Conservation (phyloP, 2,888 invertebrate genomes). For the Argyra leucocephala region DNA sequence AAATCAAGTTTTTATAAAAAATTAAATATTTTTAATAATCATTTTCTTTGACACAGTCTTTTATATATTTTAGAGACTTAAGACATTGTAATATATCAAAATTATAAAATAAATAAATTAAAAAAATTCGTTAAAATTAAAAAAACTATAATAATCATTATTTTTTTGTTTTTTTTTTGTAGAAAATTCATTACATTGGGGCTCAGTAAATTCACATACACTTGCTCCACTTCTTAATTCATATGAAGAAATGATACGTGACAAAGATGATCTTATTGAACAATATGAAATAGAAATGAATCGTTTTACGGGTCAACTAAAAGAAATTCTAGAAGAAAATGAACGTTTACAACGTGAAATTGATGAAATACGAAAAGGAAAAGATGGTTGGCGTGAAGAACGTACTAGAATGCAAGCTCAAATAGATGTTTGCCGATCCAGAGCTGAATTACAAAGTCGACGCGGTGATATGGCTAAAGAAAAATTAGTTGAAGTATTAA, state of each 20-base stretch:
- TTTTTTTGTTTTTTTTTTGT: neutral
- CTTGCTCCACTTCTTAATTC: conserved; percentile 62
- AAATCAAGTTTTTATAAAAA: too few relatives aligned
- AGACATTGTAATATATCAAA: too few relatives aligned
- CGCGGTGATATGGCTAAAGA: conserved; percentile 61
- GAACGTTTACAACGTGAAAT: conserved; percentile 50
- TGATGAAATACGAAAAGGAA: conserved; percentile 44
- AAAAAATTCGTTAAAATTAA: conserved; percentile 30
- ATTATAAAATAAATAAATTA: conserved; percentile 18
- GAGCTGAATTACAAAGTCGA: conserved; percentile 46
- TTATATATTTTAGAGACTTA: too few relatives aligned
- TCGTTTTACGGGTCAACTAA: conserved; percentile 59
- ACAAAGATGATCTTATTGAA: conserved; percentile 62
- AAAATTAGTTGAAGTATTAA: conserved; percentile 63
- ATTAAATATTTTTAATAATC: too few relatives aligned
- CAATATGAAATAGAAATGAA: conserved; percentile 64
- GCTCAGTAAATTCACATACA: conserved; percentile 33
- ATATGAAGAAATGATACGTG: conserved; percentile 66
- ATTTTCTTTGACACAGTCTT: too few relatives aligned
- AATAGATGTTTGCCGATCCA: conserved; percentile 36
- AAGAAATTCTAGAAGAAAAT: conserved; percentile 61
- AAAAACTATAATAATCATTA: neutral
- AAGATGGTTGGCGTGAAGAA: conserved; percentile 42
- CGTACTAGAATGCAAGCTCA: conserved; percentile 40
- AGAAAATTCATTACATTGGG: conserved; percentile 23